A percentile compares a stretch with the other conserved stretches of the same genome.
These are phyloP conservation scores for Chirona hameri DNA, from an alignment of 2,888 invertebrate genomes.

Conservation along the genomic window DNA sequence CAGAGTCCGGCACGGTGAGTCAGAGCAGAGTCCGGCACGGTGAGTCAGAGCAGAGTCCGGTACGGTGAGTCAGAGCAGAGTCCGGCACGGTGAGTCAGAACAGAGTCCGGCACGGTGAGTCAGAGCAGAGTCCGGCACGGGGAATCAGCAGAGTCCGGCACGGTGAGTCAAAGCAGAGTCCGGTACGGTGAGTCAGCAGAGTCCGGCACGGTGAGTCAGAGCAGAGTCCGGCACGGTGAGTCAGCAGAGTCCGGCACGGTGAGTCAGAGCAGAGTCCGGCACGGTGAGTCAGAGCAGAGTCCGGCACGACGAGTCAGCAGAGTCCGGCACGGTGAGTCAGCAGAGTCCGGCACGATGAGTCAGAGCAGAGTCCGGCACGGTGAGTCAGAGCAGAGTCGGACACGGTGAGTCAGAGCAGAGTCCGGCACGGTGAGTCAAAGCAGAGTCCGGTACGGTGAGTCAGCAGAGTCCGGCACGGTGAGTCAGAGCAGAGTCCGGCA, in stretches of 20 bases:
- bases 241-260: not conserved
- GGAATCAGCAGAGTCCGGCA: not conserved
- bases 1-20: no score
- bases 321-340: conserved; percentile 65
- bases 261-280: not conserved
- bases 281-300: not conserved
- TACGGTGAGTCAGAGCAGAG: not conserved
- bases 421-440: conserved; percentile 45
- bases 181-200: not conserved
- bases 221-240: conserved; percentile 73
- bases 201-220: no score
- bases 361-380: not conserved
- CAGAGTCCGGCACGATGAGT: no score
- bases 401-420: not conserved
- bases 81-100: no score
- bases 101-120: conserved; percentile 68
- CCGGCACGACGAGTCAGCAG: conserved; percentile 52
- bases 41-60: not conserved
- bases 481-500: not conserved
- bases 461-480: not conserved
- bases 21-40: not conserved
- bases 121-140: no score
- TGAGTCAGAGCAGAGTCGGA: not conserved
- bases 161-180: not conserved
- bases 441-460: conserved; percentile 69